phyloP scores from a whole-genome alignment of 2,113 vertebrate genomes.

The Podiceps cristatus region DNA sequence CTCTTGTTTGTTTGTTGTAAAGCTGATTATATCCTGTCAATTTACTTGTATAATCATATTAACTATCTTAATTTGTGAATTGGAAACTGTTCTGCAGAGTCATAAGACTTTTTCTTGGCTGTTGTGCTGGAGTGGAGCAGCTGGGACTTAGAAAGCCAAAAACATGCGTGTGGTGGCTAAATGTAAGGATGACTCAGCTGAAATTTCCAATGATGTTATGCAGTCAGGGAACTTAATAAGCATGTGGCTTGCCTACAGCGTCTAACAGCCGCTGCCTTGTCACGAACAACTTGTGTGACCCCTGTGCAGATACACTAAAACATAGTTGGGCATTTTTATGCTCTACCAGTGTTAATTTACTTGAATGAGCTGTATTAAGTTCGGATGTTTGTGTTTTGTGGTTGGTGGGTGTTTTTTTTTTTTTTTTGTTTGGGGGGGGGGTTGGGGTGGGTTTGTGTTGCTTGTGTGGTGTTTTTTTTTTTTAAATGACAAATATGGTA shows the following conservation, averaged over 20 bases:
- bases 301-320: background rate
- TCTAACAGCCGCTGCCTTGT: background rate
- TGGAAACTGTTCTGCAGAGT: constrained; percentile 5
- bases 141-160: background rate
- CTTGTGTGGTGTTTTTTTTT: no score
- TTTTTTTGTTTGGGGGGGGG: no score
- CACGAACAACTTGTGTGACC: background rate
- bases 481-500: rapidly evolving
- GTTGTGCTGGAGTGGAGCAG: background rate
- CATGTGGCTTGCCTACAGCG: background rate
- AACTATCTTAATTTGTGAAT: background rate
- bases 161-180: background rate
- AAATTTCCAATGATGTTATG: background rate
- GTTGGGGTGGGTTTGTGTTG: no score
- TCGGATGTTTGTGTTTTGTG: background rate
- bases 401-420: no score
- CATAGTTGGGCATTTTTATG: background rate
- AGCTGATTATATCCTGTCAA: background rate
- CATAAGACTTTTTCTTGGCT: background rate
- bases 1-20: background rate
- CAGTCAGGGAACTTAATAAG: background rate
- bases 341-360: background rate
- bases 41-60: background rate
- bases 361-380: background rate
- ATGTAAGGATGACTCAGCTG: constrained; percentile 63